These are phyloP conservation scores for Drosophila orosa DNA, from an alignment of 1,140 invertebrate genomes.

Conservation along the genomic window DNA sequence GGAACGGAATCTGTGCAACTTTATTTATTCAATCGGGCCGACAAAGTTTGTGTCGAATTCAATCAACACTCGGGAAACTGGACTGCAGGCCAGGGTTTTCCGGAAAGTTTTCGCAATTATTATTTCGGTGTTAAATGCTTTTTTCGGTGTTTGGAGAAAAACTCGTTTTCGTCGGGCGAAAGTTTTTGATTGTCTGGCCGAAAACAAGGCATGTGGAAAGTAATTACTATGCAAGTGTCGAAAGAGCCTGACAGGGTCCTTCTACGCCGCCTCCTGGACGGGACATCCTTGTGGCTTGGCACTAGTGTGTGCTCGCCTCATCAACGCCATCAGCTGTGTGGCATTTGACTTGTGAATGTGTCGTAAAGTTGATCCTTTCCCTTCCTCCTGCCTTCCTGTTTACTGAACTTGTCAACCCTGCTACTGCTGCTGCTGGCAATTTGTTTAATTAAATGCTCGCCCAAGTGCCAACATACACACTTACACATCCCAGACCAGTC, in stretches of 20 bases:
- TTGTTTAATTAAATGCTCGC: constrained; percentile 45
- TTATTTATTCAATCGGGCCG: constrained; percentile 41
- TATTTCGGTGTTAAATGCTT: constrained; percentile 43
- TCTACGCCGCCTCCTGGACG: neutral
- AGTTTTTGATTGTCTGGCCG: constrained; percentile 54
- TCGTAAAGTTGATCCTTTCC: constrained; percentile 40
- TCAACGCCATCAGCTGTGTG: constrained; percentile 42
- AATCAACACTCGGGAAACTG: constrained; percentile 43
- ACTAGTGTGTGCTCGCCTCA: constrained; percentile 21
- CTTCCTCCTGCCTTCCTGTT: constrained; percentile 13
- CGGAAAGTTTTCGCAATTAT: constrained; percentile 49
- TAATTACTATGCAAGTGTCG: constrained; percentile 60
- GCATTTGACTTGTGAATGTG: constrained; percentile 46
- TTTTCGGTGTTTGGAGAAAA: constrained; percentile 34
- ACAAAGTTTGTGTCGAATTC: constrained; percentile 46
- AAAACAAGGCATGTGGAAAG: constrained; percentile 44
- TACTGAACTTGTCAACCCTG: constrained; percentile 39
- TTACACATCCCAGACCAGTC: neutral
- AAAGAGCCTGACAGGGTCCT: constrained; percentile 33
- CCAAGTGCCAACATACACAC: constrained; percentile 9
- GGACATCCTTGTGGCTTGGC: constrained; percentile 13
- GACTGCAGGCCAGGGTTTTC: constrained; percentile 23
- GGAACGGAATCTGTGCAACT: constrained; percentile 5
- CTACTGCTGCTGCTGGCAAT: constrained; percentile 39
- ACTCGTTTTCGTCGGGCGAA: constrained; percentile 36